Evolutionary conservation across 2,113 vertebrate species (phyloP), one percentile per base, ranked within the genome.

Genomic region (Carassius gibelio): DNA sequence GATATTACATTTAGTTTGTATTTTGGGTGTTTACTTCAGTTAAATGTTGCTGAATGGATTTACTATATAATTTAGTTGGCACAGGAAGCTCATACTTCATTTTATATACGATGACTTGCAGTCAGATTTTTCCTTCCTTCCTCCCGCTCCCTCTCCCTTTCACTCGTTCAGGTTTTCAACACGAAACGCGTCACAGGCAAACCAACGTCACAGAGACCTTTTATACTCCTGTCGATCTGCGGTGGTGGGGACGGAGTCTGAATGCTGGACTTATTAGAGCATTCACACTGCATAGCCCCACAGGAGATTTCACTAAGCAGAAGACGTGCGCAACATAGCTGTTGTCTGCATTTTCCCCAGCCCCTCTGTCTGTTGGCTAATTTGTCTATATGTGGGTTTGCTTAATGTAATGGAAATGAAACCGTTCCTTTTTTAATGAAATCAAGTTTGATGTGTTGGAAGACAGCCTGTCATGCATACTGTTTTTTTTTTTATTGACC

Each of bases 151-250:
- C 26, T 21, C 42, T 4, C 4, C 5, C n/a, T 72, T 23, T 38
- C 7, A 4, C 17, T 34, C 30, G 52, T 55, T 19, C 45, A 61
- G 75, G 4, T 55, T 38, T 82, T 59, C 61, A 74, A 48, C 38
- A 48, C 15, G 11, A 52, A 66, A 69, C 72, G 14, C 68, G 77
- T 85, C 84, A 87, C 23, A 26, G 52, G 42, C 30, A 74, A 79
- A 50, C 52, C 48, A 1, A 74, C 86, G 55, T 80, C 81, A 83
- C 57, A 21, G 50, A 61, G 68, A 78, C 86, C n/a, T 75, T 86
- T 82, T 71, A 76, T 76, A 21, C 55, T 52, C 23, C 34, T 30
- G 59, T 83, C 57, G 17, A 78, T 64, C 45, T 8, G 75, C 50
- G 38, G 75, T 36, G 13, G 48, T 42, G 42, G 42, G 42, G 42